phyloP scores from a whole-genome alignment of 1,140 invertebrate genomes.

The Camponotus pennsylvanicus region DNA sequence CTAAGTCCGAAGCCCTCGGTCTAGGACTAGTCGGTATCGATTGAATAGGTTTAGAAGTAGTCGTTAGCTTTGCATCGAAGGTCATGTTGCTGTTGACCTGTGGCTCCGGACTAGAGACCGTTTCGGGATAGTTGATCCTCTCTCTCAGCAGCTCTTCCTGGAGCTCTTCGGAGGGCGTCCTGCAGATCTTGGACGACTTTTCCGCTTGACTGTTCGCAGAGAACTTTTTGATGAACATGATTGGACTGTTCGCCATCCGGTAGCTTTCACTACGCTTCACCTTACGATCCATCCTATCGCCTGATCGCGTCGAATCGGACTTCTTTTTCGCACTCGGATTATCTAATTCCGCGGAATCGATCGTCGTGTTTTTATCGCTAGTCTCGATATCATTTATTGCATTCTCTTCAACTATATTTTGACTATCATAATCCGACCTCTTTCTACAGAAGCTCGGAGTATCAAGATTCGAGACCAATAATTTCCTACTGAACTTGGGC shows the following conservation, averaged over 20 bases:
- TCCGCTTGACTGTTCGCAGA: conserved; percentile 73
- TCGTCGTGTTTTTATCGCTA: not conserved
- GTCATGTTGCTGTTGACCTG: conserved; percentile 77
- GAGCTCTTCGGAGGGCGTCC: conserved; percentile 85
- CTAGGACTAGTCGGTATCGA: conserved; percentile 80
- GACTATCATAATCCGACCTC: not conserved
- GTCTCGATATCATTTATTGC: not conserved
- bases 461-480: conserved; percentile 80
- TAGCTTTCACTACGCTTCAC: conserved; percentile 95
- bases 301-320: conserved; percentile 42
- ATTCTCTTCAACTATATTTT: conserved; percentile 7
- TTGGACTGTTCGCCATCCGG: conserved; percentile 92
- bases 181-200: conserved; percentile 81
- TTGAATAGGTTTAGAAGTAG: conserved; percentile 65
- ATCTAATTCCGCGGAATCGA: conserved; percentile 35
- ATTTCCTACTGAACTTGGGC: conserved; percentile 80
- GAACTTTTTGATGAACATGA: conserved; percentile 87
- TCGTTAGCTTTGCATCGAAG: conserved; percentile 76
- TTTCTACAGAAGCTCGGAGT: conserved; percentile 72
- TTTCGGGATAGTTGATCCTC: conserved; percentile 90
- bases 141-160: conserved; percentile 89
- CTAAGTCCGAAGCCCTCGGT: conserved; percentile 81
- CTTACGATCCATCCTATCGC: conserved; percentile 80
- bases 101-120: conserved; percentile 86
- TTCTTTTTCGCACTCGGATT: conserved; percentile 48